phyloP scores from a whole-genome alignment of 1,140 invertebrate species.

The Drosophila watanabei region DNA sequence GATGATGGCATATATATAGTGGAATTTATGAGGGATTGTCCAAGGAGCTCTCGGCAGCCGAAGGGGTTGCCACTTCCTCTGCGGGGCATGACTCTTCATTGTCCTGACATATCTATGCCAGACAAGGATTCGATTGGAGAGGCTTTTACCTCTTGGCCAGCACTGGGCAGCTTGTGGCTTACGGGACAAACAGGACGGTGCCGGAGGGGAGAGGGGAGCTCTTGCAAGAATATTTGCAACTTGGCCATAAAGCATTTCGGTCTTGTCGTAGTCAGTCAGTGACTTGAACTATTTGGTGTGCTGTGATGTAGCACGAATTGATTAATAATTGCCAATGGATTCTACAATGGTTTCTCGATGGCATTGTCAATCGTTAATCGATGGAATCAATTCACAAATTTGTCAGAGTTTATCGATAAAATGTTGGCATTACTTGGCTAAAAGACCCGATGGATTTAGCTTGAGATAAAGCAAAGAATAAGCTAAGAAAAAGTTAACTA shows the following conservation, averaged over 20 bases:
- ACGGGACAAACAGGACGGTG: neutral
- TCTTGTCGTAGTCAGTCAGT: slow-evolving; percentile 9
- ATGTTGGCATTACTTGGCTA: neutral
- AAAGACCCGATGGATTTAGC: neutral
- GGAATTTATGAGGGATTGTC: slow-evolving; percentile 41
- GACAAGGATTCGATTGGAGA: slow-evolving; percentile 17
- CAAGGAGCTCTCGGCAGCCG: slow-evolving; percentile 13
- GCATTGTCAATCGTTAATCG: neutral
- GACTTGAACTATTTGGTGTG: neutral
- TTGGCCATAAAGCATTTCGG: slow-evolving; percentile 10
- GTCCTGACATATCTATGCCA: slow-evolving; percentile 44
- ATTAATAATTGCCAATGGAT: neutral
- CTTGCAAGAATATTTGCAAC: slow-evolving; percentile 14
- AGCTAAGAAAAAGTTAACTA: too few relatives aligned
- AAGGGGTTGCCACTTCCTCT: slow-evolving; percentile 3
- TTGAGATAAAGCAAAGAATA: neutral
- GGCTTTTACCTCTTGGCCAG: neutral
- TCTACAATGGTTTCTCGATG: neutral
- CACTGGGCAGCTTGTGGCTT: neutral
- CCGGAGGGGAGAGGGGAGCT: too few relatives aligned
- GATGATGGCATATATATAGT: slow-evolving; percentile 32
- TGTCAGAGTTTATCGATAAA: neutral
- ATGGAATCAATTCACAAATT: neutral
- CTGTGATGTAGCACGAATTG: neutral
- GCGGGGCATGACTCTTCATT: slow-evolving; percentile 22